Percentiles rank a stretch among this genome's conserved stretches.
These are phyloP conservation scores for Bos taurus DNA, from an alignment of 2,113 vertebrate genomes.

Conservation along the genomic window DNA sequence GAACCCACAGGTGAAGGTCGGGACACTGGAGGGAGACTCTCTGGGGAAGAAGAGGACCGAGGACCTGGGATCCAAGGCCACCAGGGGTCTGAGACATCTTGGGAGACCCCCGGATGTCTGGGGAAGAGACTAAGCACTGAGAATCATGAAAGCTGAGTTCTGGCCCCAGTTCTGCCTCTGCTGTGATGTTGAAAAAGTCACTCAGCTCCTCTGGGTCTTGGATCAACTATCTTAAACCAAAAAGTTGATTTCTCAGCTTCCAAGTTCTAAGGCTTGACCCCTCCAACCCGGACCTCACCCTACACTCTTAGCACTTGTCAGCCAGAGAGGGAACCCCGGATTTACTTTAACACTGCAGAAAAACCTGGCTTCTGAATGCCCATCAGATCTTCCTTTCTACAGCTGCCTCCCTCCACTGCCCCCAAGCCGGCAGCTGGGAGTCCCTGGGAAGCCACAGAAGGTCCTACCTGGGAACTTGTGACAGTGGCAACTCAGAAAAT, in stretches of 20 bases:
- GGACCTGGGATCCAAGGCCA: neutral
- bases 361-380: rapidly evolving
- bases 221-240: neutral
- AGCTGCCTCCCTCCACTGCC: neutral
- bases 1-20: neutral
- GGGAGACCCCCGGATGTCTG: neutral
- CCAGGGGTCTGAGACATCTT: neutral
- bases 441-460: neutral
- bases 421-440: neutral
- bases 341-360: neutral
- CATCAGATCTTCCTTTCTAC: rapidly evolving
- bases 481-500: rapidly evolving
- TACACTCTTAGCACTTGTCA: neutral
- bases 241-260: neutral
- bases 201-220: neutral
- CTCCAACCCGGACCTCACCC: neutral
- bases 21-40: neutral
- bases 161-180: neutral
- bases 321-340: neutral
- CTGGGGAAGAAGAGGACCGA: neutral
- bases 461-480: neutral
- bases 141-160: neutral
- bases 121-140: neutral
- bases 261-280: neutral
- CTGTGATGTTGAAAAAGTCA: neutral